Evolutionary conservation across 2,888 invertebrate genomes (phyloP).

Genomic region (Linnaemya tessellans): DNA sequence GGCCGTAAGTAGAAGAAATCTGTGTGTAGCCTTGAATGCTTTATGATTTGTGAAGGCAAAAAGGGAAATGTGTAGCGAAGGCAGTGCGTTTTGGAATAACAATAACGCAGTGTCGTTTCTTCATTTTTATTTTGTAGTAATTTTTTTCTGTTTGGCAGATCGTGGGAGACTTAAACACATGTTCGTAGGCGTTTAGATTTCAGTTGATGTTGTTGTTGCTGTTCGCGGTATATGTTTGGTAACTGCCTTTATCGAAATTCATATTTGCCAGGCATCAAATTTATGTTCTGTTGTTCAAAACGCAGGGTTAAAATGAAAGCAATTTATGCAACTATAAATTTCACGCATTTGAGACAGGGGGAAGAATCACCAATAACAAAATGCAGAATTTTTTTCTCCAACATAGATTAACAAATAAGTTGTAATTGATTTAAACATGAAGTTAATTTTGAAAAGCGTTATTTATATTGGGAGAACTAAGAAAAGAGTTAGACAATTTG

Average conservation of each 20-base stretch:
- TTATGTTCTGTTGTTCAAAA: slow-evolving; percentile 36
- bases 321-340: slow-evolving; percentile 36
- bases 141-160: slow-evolving; percentile 63
- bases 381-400: neutral
- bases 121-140: slow-evolving; percentile 23
- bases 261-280: slow-evolving; percentile 42
- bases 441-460: too few species aligned
- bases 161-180: slow-evolving; percentile 79
- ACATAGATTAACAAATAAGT: neutral
- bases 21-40: slow-evolving; percentile 40
- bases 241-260: slow-evolving; percentile 20
- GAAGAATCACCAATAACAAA: slow-evolving; percentile 23
- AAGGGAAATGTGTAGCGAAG: slow-evolving; percentile 2
- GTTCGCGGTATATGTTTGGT: slow-evolving; percentile 15
- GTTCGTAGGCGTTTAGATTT: slow-evolving; percentile 70
- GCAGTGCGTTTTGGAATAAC: neutral
- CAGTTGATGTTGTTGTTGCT: slow-evolving; percentile 30
- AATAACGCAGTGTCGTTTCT: slow-evolving; percentile 37
- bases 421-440: too few species aligned
- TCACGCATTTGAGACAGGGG: slow-evolving; percentile 1
- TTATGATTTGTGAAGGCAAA: neutral
- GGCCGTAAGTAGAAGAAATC: slow-evolving; percentile 37
- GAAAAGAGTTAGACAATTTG: too few species aligned
- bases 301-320: slow-evolving; percentile 41
- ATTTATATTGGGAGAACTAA: too few species aligned